These are phyloP conservation scores for Alfaro cultratus DNA, from an alignment of 2,797 vertebrate genomes.

Conservation along the genomic window DNA sequence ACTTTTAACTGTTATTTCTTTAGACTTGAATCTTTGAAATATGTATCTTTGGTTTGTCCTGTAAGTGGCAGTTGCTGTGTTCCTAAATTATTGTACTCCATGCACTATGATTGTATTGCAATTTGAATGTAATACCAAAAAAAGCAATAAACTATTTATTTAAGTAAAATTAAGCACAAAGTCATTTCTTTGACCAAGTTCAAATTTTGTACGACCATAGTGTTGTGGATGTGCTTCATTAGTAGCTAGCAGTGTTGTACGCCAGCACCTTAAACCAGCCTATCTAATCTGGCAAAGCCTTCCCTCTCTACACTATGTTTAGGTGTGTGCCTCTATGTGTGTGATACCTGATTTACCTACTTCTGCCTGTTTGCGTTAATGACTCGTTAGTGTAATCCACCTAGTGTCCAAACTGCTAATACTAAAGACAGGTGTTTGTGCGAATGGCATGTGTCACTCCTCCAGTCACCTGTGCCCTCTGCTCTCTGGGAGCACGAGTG, in stretches of 20 bases:
- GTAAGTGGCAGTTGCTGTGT: conserved; percentile 48
- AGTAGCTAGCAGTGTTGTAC: conserved; percentile 15
- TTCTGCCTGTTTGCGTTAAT: conserved; percentile 69
- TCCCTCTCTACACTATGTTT: conserved; percentile 26
- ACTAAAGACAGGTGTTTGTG: conserved; percentile 64
- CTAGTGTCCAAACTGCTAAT: conserved; percentile 63
- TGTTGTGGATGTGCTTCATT: conserved; percentile 72
- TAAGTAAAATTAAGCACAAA: conserved; percentile 71
- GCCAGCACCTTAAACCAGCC: conserved; percentile 19
- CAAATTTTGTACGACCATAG: conserved; percentile 83
- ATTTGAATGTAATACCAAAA: conserved; percentile 77
- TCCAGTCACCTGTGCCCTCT: conserved; percentile 60
- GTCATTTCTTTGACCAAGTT: conserved; percentile 75
- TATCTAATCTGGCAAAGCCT: conserved; percentile 12
- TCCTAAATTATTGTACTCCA: conserved; percentile 67
- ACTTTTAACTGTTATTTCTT: conserved; percentile 18
- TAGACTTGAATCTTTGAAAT: conserved; percentile 50
- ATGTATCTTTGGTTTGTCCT: conserved; percentile 57
- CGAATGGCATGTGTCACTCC: conserved; percentile 57
- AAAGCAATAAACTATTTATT: conserved; percentile 75
- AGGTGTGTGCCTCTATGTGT: conserved; percentile 16
- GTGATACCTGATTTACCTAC: conserved; percentile 50
- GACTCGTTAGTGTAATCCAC: conserved; percentile 68
- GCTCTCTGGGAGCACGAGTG: conserved; percentile 37
- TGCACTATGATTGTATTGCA: conserved; percentile 85